Percentiles rank a stretch among this genome's conserved stretches.
Conservation (phyloP, 2,888 invertebrate species). For the Trissonchulus latispiculum region DNA sequence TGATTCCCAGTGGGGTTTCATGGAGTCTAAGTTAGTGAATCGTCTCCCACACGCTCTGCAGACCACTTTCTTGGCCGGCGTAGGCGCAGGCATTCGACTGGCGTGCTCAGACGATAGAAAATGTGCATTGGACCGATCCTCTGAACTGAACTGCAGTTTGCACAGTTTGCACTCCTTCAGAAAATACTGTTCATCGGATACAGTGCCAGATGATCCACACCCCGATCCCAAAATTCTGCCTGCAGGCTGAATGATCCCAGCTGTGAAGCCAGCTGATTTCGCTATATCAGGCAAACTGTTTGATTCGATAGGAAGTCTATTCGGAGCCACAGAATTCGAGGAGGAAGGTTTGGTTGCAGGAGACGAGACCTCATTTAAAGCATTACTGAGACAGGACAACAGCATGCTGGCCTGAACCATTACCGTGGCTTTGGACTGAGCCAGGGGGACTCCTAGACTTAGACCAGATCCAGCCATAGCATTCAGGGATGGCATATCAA, state of each 20-base stretch:
- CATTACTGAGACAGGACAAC: neutral
- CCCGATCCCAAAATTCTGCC: neutral
- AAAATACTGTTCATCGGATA: slow-evolving; percentile 5
- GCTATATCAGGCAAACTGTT: too few relatives aligned
- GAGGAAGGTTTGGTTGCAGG: too few relatives aligned
- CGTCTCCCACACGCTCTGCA: too few relatives aligned
- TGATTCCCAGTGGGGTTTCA: too few relatives aligned
- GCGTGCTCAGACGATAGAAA: slow-evolving; percentile 40
- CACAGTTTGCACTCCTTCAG: slow-evolving; percentile 30
- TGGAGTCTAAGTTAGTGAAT: too few relatives aligned
- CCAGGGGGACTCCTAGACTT: neutral
- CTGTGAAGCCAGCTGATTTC: too few relatives aligned
- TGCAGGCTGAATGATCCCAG: too few relatives aligned
- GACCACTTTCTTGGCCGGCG: too few relatives aligned
- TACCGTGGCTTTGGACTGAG: neutral
- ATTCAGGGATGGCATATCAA: neutral
- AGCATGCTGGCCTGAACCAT: neutral
- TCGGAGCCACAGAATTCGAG: too few relatives aligned
- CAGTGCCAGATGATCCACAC: neutral
- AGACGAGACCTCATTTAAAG: neutral
- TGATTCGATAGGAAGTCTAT: too few relatives aligned
- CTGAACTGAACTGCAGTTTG: slow-evolving; percentile 28
- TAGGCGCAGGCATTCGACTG: neutral
- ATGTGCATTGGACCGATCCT: slow-evolving; percentile 31
- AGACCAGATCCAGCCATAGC: neutral